phyloP scores from a whole-genome alignment of 2,888 invertebrate species.

The Auanema freiburgensis region DNA sequence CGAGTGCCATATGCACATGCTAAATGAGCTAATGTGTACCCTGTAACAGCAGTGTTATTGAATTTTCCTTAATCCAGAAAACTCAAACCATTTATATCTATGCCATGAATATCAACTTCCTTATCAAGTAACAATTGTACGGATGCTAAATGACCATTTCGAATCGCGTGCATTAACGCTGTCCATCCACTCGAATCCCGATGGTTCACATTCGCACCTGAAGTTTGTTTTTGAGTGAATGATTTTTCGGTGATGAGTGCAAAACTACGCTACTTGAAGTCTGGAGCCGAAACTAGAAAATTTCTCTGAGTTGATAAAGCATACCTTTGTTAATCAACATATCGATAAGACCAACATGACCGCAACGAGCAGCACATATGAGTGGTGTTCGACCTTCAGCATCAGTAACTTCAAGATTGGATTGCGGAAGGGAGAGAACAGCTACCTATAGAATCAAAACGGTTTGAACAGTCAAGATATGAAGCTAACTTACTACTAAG shows the following conservation, averaged over 20 bases:
- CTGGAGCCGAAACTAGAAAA: no score
- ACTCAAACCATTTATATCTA: constrained; percentile 3
- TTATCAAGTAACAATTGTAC: constrained; percentile 71
- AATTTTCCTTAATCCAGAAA: background rate
- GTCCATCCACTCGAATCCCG: constrained; percentile 67
- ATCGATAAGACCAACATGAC: constrained; percentile 22
- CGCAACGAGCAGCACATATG: constrained; percentile 18
- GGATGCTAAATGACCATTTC: constrained; percentile 82
- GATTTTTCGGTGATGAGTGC: no score
- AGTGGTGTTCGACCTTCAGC: constrained; percentile 11
- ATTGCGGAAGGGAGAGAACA: constrained; percentile 15
- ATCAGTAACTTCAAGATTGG: constrained; percentile 11
- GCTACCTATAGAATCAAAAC: constrained; percentile 8
- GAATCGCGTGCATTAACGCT: constrained; percentile 83
- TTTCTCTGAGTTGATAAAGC: no score
- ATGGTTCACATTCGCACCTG: constrained; percentile 11
- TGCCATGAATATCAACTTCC: constrained; percentile 63
- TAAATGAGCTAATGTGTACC: constrained; percentile 15
- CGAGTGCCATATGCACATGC: constrained; percentile 15
- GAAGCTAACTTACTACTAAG: constrained; percentile 12
- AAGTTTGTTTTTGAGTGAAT: background rate
- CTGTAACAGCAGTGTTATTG: background rate
- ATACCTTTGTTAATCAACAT: constrained; percentile 21
- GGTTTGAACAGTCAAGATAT: background rate
- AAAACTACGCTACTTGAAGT: no score